Evolutionary conservation across 2,113 vertebrate species (phyloP).

Genomic region (Brachyistius frenatus): DNA sequence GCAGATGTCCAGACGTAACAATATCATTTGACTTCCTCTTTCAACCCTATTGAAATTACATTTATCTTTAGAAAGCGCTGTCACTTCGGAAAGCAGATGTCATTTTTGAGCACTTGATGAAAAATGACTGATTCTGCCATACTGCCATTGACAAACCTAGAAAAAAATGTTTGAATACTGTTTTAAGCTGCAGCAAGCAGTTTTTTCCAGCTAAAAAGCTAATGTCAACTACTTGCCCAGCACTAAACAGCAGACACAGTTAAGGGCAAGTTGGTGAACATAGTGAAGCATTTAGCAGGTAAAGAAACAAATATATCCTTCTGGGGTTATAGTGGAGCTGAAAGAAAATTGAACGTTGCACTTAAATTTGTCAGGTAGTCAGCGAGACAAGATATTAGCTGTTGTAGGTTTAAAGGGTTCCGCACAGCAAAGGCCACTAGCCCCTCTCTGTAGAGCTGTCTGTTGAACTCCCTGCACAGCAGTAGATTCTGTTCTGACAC

Average conservation of each 20-base stretch:
- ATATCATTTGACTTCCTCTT: too few relatives aligned
- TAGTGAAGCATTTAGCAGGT: too few relatives aligned
- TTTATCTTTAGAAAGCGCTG: too few relatives aligned
- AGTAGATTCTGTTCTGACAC: conserved; percentile 44
- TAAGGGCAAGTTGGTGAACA: not conserved
- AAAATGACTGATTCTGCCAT: not conserved
- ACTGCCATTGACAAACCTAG: not conserved
- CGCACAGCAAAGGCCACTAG: conserved; percentile 82
- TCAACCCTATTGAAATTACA: too few relatives aligned
- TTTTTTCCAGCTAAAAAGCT: not conserved
- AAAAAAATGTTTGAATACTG: too few relatives aligned
- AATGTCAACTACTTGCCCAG: not conserved
- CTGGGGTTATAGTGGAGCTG: too few relatives aligned
- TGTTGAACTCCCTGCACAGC: not conserved
- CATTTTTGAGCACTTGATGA: too few relatives aligned
- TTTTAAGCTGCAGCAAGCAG: not conserved
- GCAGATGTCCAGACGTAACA: too few relatives aligned
- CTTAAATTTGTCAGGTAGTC: not conserved
- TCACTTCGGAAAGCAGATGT: too few relatives aligned
- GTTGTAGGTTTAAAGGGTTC: conserved; percentile 66
- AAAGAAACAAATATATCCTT: too few relatives aligned
- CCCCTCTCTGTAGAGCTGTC: conserved; percentile 28
- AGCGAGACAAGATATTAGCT: not conserved
- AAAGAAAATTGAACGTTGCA: not conserved
- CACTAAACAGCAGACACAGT: not conserved